Conservation (phyloP, 2,797 vertebrate species). For the Kryptolebias ocellatus region DNA sequence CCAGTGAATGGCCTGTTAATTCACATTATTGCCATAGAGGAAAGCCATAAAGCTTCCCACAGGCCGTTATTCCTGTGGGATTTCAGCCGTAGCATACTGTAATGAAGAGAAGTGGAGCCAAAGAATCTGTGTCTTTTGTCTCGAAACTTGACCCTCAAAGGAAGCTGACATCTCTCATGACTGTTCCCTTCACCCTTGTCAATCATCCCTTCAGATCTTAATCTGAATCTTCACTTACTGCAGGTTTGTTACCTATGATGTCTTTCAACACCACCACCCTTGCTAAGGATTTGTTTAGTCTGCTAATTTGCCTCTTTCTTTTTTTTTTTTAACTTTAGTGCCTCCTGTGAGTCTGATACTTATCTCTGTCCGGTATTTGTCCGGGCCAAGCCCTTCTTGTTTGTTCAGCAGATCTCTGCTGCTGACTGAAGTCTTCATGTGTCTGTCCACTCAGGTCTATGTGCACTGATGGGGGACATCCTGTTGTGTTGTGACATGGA, state of each 20-base stretch:
- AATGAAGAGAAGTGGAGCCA: slow-evolving; percentile 37
- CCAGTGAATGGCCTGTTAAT: slow-evolving; percentile 49
- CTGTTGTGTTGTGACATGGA: slow-evolving; percentile 49
- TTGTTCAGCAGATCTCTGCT: slow-evolving; percentile 70
- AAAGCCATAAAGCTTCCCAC: slow-evolving; percentile 44
- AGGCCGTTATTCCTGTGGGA: slow-evolving; percentile 52
- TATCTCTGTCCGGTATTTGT: slow-evolving; percentile 50
- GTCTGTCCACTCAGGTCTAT: slow-evolving; percentile 28
- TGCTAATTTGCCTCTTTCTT: slow-evolving; percentile 7
- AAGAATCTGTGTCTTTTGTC: slow-evolving; percentile 36
- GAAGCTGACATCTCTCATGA: slow-evolving; percentile 22
- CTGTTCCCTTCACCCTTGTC: slow-evolving; percentile 4
- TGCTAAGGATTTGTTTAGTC: slow-evolving; percentile 18
- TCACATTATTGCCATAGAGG: slow-evolving; percentile 49
- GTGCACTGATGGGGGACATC: slow-evolving; percentile 39
- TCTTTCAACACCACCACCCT: slow-evolving; percentile 29
- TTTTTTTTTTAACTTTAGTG: slow-evolving; percentile 32
- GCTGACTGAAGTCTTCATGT: slow-evolving; percentile 63
- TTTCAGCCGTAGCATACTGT: slow-evolving; percentile 19
- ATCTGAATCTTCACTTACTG: slow-evolving; percentile 10
- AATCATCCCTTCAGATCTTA: background rate
- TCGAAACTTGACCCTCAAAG: slow-evolving; percentile 12
- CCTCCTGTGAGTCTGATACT: slow-evolving; percentile 47
- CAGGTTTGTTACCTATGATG: slow-evolving; percentile 16
- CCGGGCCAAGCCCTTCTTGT: slow-evolving; percentile 40